Conservation (phyloP, 2,113 vertebrate genomes). For the Saimiri boliviensis region DNA sequence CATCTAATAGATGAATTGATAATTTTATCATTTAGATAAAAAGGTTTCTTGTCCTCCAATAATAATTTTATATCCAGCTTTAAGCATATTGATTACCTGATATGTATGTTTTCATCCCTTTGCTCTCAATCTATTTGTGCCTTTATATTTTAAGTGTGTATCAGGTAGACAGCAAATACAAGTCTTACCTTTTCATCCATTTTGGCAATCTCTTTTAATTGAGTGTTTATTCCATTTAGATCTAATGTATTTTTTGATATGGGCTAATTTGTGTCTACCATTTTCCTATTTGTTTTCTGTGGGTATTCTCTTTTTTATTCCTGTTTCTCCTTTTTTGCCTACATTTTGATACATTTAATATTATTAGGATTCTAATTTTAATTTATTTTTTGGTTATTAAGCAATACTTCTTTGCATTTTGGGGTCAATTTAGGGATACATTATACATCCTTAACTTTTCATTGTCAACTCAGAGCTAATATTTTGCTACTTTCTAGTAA, state of each 20-base stretch:
- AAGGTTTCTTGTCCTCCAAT: neutral
- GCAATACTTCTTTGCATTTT: neutral
- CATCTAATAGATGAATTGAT: neutral
- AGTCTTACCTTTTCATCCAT: neutral
- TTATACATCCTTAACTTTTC: neutral
- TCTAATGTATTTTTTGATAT: neutral
- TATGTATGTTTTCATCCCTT: neutral
- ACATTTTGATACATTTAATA: neutral
- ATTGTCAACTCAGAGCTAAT: neutral
- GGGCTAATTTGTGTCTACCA: neutral
- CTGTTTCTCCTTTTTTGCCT: neutral
- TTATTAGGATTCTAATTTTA: neutral
- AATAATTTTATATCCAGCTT: neutral
- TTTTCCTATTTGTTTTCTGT: neutral
- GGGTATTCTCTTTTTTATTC: neutral
- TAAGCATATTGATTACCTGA: neutral
- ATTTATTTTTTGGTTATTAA: neutral
- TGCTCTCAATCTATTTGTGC: neutral
- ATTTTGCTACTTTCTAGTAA: neutral
- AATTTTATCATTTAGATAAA: neutral
- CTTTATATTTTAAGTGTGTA: neutral
- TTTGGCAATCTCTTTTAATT: neutral
- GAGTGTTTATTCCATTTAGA: neutral
- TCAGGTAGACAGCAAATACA: neutral
- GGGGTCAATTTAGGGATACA: neutral